phyloP scores from a whole-genome alignment of 1,140 invertebrate species.

The Goniozus legneri region DNA sequence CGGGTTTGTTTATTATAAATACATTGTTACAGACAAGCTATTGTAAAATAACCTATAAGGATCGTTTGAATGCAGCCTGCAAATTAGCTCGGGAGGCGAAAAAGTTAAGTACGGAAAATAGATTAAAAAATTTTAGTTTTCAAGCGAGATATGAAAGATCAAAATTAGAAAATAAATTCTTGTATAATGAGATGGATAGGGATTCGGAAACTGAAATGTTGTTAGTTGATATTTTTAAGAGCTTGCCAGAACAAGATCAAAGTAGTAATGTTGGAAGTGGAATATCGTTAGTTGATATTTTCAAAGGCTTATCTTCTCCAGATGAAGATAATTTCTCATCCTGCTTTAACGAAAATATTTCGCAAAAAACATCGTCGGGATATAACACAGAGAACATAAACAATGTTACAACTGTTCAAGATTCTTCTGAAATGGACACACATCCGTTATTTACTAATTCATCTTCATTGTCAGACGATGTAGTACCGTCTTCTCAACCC shows the following conservation, averaged over 20 bases:
- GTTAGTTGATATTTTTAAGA: neutral
- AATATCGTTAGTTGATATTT: no score
- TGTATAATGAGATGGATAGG: no score
- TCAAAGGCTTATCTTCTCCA: no score
- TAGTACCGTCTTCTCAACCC: no score
- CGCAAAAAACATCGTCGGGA: no score
- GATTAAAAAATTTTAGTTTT: constrained; percentile 52
- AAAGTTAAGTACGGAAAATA: constrained; percentile 34
- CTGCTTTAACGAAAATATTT: no score
- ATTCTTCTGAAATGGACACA: no score
- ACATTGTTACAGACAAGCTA: constrained; percentile 4
- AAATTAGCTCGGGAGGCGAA: constrained; percentile 45
- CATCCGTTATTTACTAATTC: no score
- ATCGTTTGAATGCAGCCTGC: constrained; percentile 37
- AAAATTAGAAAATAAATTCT: neutral
- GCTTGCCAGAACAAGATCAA: neutral
- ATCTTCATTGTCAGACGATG: no score
- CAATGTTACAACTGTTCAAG: no score
- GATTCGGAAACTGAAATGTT: no score
- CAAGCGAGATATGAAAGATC: constrained; percentile 39
- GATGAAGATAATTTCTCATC: neutral
- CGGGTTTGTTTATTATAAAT: neutral
- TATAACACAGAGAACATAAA: no score
- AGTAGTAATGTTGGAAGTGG: neutral
- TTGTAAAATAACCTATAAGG: constrained; percentile 7